Base-by-base conservation (phyloP, 2,888 invertebrate species). In the Mythimna lalbum region DNA sequence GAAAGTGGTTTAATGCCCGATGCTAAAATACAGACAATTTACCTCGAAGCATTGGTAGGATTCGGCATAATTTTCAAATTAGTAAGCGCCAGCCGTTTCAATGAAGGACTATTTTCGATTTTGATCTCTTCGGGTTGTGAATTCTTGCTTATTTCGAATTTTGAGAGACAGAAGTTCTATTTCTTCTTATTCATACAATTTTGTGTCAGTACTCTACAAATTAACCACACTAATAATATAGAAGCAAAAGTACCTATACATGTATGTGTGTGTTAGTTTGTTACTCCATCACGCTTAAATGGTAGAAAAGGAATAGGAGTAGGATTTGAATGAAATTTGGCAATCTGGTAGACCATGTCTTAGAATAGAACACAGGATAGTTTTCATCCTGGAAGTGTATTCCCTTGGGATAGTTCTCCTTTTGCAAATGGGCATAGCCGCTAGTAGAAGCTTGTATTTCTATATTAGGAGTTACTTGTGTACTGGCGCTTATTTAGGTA, bases 11-110 rank as follows among this genome's bases (percentile, higher is more conserved):
- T 56, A 59, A 67, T 68, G 27, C 39, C 50, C 52, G 49, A 64
- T 61, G 43, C 50, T 73, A 55, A 57, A 66, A 49, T 59, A 66
- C 67, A 47, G 27, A 43, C 27, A 17, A 52, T 12, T 62, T 63
- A 33, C 63, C 63, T 62, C 49, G 10, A 60, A 65, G 57, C 21
- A 31, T 57, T 53, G 23, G 23, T 33, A 61, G 23, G 56, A 64
- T 52, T 64, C n/a, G 52, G 50, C 36, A 73, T 56, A 55, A 56
- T 63, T 61, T 78, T 52, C 63, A 56, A 61, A 78, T 76, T 61
- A 64, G 47, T 76, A 52, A 33, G 36, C 56, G 39, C 23, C 56
- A 55, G 12, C 19, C 36, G 39, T 60, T 55, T 19, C 21, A 61
- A 12, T 19, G 9, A 23, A 57, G 39, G 17, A 47, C 23, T 21